These are phyloP conservation scores for Crotalus horridus DNA, from an alignment of 2,113 vertebrate genomes.

Conservation along the genomic window DNA sequence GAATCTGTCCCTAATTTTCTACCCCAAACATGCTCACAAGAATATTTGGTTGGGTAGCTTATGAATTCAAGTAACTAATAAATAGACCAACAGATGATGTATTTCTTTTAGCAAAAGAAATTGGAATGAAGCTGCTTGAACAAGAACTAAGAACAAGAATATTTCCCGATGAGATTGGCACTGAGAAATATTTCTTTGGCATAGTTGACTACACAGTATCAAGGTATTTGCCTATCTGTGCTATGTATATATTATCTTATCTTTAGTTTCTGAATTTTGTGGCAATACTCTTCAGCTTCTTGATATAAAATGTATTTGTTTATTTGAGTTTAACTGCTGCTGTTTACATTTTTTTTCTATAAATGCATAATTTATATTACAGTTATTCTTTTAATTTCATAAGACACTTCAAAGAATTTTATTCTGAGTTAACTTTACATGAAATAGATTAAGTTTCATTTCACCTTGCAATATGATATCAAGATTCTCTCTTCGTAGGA, in stretches of 20 bases:
- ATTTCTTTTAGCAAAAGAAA: conserved; percentile 24
- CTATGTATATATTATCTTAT: not conserved
- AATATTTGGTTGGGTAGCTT: not conserved
- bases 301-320: not conserved
- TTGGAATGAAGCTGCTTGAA: conserved; percentile 47
- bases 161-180: conserved; percentile 40
- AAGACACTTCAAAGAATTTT: not conserved
- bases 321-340: not conserved
- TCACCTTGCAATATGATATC: not conserved
- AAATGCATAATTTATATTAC: not conserved
- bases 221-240: conserved; percentile 14
- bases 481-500: conserved; percentile 51
- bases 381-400: not conserved
- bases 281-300: conserved; percentile 4
- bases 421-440: not conserved
- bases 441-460: not conserved
- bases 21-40: not conserved
- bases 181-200: conserved; percentile 20
- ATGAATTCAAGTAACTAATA: not conserved
- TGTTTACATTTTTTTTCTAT: not conserved
- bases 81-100: not conserved
- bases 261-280: not conserved
- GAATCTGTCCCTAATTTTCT: not conserved
- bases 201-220: conserved; percentile 41
- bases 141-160: conserved; percentile 39